Evolutionary conservation across 1,140 invertebrate species (phyloP).

Genomic region (Drosophila baimaii): DNA sequence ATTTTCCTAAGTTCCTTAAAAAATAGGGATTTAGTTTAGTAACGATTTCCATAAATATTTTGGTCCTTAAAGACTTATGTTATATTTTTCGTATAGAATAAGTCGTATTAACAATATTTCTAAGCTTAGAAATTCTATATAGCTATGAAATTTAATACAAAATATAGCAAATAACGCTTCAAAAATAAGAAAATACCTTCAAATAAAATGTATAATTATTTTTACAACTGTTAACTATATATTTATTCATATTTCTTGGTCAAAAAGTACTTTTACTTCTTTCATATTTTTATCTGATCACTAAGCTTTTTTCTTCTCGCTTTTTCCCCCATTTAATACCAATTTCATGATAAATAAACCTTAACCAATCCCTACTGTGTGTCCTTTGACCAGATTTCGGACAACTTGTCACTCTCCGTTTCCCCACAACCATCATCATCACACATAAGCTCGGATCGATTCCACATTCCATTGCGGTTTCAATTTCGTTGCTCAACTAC

Average conservation of each 20-base stretch:
- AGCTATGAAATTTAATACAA: too few species aligned
- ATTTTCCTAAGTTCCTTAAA: too few species aligned
- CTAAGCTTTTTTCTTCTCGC: neutral
- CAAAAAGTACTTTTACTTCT: neutral
- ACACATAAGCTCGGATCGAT: conserved; percentile 31
- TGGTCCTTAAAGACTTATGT: too few species aligned
- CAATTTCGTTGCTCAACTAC: conserved; percentile 31
- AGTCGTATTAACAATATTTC: too few species aligned
- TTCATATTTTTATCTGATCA: neutral
- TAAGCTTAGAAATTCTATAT: too few species aligned
- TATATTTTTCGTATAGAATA: too few species aligned
- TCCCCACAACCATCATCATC: conserved; percentile 40
- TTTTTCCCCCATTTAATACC: neutral
- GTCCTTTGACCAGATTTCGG: conserved; percentile 62
- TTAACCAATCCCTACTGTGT: conserved; percentile 21
- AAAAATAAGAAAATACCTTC: too few species aligned
- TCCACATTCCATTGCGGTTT: conserved; percentile 41
- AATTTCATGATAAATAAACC: neutral
- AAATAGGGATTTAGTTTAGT: too few species aligned
- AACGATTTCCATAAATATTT: too few species aligned
- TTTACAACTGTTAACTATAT: neutral
- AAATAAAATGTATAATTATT: neutral
- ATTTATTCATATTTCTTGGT: neutral
- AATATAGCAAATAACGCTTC: too few species aligned
- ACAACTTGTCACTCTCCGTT: conserved; percentile 47